These are phyloP conservation scores for Triops longicaudatus DNA, from an alignment of 1,140 invertebrate species.

Conservation along the genomic window DNA sequence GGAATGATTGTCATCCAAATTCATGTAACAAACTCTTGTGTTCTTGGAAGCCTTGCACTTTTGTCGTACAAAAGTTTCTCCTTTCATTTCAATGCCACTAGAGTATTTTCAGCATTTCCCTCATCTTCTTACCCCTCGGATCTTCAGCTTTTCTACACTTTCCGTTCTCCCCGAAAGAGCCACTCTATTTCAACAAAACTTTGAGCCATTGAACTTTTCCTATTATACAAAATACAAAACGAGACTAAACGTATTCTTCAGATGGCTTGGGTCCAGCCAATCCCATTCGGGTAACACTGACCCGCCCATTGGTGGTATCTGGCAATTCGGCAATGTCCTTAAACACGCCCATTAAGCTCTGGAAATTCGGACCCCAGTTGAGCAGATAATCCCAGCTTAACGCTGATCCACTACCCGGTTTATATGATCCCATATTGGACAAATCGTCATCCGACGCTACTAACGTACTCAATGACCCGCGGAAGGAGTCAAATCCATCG, in stretches of 20 bases:
- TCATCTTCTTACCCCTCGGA: no score
- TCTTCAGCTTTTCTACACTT: not conserved
- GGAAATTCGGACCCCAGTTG: slow-evolving; percentile 93
- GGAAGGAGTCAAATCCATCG: slow-evolving; percentile 85
- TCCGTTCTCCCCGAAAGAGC: not conserved
- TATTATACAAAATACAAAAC: not conserved
- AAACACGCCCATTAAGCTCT: slow-evolving; percentile 88
- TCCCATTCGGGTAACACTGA: slow-evolving; percentile 17
- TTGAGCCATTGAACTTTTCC: not conserved
- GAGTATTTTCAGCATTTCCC: no score
- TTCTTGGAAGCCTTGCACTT: not conserved
- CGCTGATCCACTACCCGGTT: slow-evolving; percentile 64
- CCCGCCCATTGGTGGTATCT: slow-evolving; percentile 57
- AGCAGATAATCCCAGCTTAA: slow-evolving; percentile 87
- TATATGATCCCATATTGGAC: slow-evolving; percentile 53
- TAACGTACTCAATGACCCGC: slow-evolving; percentile 82
- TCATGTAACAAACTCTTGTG: not conserved
- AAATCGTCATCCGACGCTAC: slow-evolving; percentile 87
- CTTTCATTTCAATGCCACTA: no score
- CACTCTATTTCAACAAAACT: not conserved
- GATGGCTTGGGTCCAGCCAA: slow-evolving; percentile 23
- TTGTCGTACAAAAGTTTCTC: no score
- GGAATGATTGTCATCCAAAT: not conserved
- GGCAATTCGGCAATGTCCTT: slow-evolving; percentile 92
- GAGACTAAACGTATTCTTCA: slow-evolving; percentile 26